Base-by-base conservation (phyloP, 2,113 vertebrate genomes). In the Tretioscincus oriximinensis region DNA sequence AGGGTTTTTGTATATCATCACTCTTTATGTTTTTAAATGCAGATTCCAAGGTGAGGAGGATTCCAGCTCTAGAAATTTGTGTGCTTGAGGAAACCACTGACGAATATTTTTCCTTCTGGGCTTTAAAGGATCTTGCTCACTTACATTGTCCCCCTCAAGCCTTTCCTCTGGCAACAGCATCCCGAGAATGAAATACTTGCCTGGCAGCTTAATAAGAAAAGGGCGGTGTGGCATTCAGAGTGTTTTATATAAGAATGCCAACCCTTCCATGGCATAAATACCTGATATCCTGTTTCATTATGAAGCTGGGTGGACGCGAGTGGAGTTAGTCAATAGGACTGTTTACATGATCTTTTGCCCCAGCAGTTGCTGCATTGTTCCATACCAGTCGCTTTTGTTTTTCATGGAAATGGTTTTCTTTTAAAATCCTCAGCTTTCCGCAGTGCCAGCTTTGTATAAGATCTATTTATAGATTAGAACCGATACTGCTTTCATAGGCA, bases 271-370 rank as follows among this genome's bases (percentile, higher is more conserved):
- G 54, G 14, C 54, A 58, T 80, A 64, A 80, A 80, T 73, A 80
- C 41, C 70, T 74, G 63, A 73, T 66, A 81, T 81, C 79, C 71
- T 66, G 63, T 74, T 74, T 63, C 54, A 81, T 81, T 81, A 81
- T 67, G 63, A 51, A 74, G 58, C 49, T 51, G 47, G 71, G 71
- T 28, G 71, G 58, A 58, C 54, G 58, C 18, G 24, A 51, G 29
- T 58, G 47, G 54, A 74, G 74, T 66, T 54, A 67, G 35, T 41
- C 71, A 67, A 74, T 73, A 9, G 8, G 45, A 66, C 26, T 81
- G 79, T 73, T 74, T 81, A 74, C 54, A 10, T 58, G 71, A 54
- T 41, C 45, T 65, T 74, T 74, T 74, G 71, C 71, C 71, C 79
- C 35, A 51, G 71, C 9, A 26, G 24, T 54, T 65, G 7, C 8